phyloP scores from a whole-genome alignment of 2,113 vertebrate species.

The Panthera leo region DNA sequence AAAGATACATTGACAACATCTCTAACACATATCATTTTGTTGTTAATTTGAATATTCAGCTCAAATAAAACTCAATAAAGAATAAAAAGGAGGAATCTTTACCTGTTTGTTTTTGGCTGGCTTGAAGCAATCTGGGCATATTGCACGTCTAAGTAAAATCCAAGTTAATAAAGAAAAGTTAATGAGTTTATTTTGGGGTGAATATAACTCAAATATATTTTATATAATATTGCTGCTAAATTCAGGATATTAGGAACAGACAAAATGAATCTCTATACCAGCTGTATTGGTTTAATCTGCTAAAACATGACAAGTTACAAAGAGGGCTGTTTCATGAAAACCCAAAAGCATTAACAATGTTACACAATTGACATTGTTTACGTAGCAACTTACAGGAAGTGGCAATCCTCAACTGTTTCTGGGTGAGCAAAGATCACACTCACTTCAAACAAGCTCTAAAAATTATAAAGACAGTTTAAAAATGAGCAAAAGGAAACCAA shows the following conservation, averaged over 20 bases:
- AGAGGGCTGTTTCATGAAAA: conserved; percentile 63
- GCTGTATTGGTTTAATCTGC: neutral
- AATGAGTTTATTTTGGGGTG: conserved; percentile 22
- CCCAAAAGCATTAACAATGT: conserved; percentile 72
- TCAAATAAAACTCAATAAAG: conserved; percentile 46
- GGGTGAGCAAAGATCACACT: conserved; percentile 93
- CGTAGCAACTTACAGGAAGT: conserved; percentile 93
- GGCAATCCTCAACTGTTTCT: conserved; percentile 94
- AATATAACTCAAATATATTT: conserved; percentile 58
- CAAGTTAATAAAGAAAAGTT: conserved; percentile 60
- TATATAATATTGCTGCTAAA: conserved; percentile 25
- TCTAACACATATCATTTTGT: neutral
- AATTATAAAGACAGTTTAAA: conserved; percentile 77
- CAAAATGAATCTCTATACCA: neutral
- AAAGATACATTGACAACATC: conserved; percentile 27
- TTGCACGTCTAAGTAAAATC: conserved; percentile 86
- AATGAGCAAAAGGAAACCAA: conserved; percentile 77
- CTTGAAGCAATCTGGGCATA: conserved; percentile 94
- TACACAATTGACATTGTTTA: conserved; percentile 79
- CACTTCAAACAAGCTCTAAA: conserved; percentile 94
- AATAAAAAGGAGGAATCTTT: conserved; percentile 71
- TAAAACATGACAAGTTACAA: conserved; percentile 36
- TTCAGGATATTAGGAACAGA: neutral
- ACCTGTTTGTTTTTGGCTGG: conserved; percentile 96
- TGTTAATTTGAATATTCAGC: conserved; percentile 56